A percentile compares a stretch with the other conserved stretches of the same genome.
These are phyloP conservation scores for Embiotoca jacksoni DNA, from an alignment of 2,113 vertebrate species.

Conservation along the genomic window DNA sequence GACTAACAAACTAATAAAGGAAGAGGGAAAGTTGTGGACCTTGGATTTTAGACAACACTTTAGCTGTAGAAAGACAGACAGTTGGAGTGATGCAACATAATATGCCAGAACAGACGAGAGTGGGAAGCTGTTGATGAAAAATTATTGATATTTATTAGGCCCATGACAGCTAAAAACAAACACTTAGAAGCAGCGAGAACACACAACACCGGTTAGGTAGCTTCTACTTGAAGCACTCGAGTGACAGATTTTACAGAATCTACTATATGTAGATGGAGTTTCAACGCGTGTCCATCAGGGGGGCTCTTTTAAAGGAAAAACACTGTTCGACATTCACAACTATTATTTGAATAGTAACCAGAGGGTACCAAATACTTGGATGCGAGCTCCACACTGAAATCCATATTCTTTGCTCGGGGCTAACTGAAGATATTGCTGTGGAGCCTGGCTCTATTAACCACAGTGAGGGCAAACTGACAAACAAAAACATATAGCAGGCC, in stretches of 20 bases:
- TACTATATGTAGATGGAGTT: not conserved
- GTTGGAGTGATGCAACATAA: constrained; percentile 44
- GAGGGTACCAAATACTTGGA: not conserved
- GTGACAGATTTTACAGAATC: constrained; percentile 18
- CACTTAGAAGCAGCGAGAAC: not conserved
- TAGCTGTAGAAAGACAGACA: constrained; percentile 13
- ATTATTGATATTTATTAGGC: constrained; percentile 50
- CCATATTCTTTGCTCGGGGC: not conserved
- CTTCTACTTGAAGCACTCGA: constrained; percentile 7
- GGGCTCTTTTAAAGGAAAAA: too few relatives aligned
- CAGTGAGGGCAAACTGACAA: not conserved
- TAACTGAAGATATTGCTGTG: not conserved
- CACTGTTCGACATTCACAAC: too few relatives aligned
- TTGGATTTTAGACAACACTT: not conserved
- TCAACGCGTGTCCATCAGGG: not conserved
- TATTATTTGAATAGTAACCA: not conserved
- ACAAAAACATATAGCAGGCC: not conserved
- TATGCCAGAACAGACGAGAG: constrained; percentile 48
- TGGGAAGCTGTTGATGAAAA: constrained; percentile 56
- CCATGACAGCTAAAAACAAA: constrained; percentile 23
- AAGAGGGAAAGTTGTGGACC: not conserved
- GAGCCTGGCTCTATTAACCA: not conserved
- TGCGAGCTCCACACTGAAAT: not conserved
- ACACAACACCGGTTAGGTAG: not conserved
- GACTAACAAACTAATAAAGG: not conserved